Conservation (phyloP, 2,797 vertebrate species). For the Neosilurus hyrtlii region DNA sequence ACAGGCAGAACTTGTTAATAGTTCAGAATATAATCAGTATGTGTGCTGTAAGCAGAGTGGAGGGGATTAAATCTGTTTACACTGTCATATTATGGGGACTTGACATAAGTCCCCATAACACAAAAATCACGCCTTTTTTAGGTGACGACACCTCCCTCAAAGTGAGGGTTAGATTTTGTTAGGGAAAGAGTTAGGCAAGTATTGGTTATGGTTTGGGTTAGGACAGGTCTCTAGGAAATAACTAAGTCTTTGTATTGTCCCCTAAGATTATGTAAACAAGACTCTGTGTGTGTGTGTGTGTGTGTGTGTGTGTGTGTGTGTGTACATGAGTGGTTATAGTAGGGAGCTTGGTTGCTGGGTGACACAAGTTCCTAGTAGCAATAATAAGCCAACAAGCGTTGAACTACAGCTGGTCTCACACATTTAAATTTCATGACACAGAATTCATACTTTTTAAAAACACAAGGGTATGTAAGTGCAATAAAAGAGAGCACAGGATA, state of each 20-base stretch:
- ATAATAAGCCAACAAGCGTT: constrained; percentile 59
- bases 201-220: too few species aligned
- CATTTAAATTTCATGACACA: neutral
- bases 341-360: constrained; percentile 54
- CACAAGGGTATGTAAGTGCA: too few species aligned
- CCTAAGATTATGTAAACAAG: neutral
- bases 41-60: neutral
- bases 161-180: too few species aligned
- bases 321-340: constrained; percentile 40
- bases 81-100: too few species aligned
- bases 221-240: too few species aligned
- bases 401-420: constrained; percentile 39
- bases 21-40: constrained; percentile 4
- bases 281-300: constrained; percentile 43
- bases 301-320: constrained; percentile 5
- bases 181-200: too few species aligned
- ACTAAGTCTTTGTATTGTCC: too few species aligned
- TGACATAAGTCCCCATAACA: too few species aligned
- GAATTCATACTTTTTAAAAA: constrained; percentile 38
- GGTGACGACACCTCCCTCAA: too few species aligned
- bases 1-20: neutral
- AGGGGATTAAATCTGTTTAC: constrained; percentile 31
- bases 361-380: constrained; percentile 56
- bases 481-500: constrained; percentile 9
- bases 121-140: too few species aligned